phyloP scores from a whole-genome alignment of 2,797 vertebrate species.

The Chelonia mydas region DNA sequence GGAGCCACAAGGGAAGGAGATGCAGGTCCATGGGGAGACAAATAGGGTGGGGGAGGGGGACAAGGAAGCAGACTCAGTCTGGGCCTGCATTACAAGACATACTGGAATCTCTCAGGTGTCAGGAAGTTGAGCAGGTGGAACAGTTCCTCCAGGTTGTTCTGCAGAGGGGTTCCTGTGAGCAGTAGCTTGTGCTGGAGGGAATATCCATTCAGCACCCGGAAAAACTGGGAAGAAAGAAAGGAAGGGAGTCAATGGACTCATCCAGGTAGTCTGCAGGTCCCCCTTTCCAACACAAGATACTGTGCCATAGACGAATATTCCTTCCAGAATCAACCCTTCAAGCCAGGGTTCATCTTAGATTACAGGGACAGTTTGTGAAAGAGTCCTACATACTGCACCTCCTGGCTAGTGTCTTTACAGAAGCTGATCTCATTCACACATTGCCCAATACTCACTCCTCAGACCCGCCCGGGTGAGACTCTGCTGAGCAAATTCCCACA shows the following conservation, averaged over 20 bases:
- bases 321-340: not conserved
- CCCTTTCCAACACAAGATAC: not conserved
- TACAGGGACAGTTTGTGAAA: constrained; percentile 28
- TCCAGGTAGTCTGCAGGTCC: not conserved
- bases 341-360: not conserved
- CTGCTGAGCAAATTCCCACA: constrained; percentile 7
- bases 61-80: not conserved
- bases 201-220: constrained; percentile 96
- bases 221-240: constrained; percentile 85
- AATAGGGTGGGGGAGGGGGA: not conserved
- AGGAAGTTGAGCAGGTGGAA: constrained; percentile 98
- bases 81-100: constrained; percentile 71
- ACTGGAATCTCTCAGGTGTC: constrained; percentile 97
- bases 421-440: constrained; percentile 5
- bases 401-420: constrained; percentile 19
- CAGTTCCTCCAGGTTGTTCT: constrained; percentile 98
- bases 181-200: constrained; percentile 97
- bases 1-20: not conserved
- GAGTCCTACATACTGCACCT: constrained; percentile 12
- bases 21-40: not conserved
- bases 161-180: constrained; percentile 96
- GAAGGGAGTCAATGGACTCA: not conserved
- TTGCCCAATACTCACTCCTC: not conserved
- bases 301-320: not conserved
- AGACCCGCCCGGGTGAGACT: not conserved